Evolutionary conservation across 2,888 invertebrate species (phyloP).

Genomic region (Apotomis turbidana): DNA sequence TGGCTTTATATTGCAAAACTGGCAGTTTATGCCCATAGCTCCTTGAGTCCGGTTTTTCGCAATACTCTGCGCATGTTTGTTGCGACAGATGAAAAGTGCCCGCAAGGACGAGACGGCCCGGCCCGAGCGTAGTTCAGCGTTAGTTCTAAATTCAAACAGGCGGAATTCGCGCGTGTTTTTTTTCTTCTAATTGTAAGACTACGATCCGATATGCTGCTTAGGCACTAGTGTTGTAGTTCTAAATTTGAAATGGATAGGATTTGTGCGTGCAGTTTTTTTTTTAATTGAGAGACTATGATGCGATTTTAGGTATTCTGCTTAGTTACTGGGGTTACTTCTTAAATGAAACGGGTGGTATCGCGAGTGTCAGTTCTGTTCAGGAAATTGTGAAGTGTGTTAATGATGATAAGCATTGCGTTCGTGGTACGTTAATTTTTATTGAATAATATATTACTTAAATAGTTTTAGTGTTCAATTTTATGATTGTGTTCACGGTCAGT

Average conservation of each 20-base stretch:
- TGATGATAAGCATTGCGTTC: not conserved
- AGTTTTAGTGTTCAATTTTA: no score
- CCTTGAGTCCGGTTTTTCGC: slow-evolving; percentile 19
- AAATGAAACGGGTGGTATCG: no score
- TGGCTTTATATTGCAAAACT: not conserved
- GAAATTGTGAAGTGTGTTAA: not conserved
- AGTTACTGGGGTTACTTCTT: no score
- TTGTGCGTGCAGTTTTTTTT: no score
- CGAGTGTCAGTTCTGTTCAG: not conserved
- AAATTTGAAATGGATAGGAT: no score
- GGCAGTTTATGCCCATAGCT: slow-evolving; percentile 2
- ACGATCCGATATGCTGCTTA: not conserved
- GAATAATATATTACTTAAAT: no score
- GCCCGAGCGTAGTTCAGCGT: slow-evolving; percentile 41
- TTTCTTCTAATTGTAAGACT: not conserved
- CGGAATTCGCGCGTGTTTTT: slow-evolving; percentile 25
- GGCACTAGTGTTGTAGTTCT: no score
- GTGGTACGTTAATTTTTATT: slow-evolving; percentile 22
- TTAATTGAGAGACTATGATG: no score
- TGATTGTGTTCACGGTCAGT: no score
- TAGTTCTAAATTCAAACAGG: slow-evolving; percentile 39
- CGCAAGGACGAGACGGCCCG: slow-evolving; percentile 44
- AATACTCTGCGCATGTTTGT: slow-evolving; percentile 18
- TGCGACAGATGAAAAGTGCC: slow-evolving; percentile 42
- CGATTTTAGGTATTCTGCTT: not conserved